Conservation (phyloP, 2,888 invertebrate species). For the Cremastinae sp. region DNA sequence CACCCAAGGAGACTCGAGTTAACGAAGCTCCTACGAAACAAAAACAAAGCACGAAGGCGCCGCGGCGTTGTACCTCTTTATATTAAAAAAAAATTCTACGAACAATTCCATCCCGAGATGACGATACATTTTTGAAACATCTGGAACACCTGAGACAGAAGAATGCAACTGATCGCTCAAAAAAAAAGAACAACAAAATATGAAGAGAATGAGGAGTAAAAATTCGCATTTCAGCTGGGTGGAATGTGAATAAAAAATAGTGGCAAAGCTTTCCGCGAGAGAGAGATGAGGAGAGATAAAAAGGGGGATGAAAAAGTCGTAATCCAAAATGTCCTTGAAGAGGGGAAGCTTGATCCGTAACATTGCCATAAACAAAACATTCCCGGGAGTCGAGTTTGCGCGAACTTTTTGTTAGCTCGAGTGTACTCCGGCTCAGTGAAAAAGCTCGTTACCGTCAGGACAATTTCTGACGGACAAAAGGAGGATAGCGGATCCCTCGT, state of each 20-base stretch:
- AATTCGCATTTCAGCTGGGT: no score
- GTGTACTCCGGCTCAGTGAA: background rate
- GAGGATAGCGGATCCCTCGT: background rate
- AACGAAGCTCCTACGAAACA: no score
- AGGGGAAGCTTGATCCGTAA: slow-evolving; percentile 15
- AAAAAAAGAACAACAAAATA: background rate
- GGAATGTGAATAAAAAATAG: background rate
- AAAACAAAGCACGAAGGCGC: no score
- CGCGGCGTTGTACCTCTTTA: no score
- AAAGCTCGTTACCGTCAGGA: background rate
- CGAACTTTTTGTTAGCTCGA: background rate
- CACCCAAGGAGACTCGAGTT: background rate
- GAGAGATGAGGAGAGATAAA: background rate
- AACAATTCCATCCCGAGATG: no score
- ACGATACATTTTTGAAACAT: no score
- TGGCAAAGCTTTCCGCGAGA: background rate
- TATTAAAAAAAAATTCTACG: no score
- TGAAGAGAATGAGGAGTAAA: no score
- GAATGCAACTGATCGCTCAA: background rate
- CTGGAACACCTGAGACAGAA: no score
- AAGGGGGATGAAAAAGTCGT: slow-evolving; percentile 6
- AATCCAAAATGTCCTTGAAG: slow-evolving; percentile 25
- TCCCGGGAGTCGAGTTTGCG: slow-evolving; percentile 2
- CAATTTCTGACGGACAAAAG: slow-evolving; percentile 3
- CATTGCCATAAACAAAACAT: slow-evolving; percentile 51